Conservation (phyloP, 1,140 invertebrate species). For the Ips typographus region DNA sequence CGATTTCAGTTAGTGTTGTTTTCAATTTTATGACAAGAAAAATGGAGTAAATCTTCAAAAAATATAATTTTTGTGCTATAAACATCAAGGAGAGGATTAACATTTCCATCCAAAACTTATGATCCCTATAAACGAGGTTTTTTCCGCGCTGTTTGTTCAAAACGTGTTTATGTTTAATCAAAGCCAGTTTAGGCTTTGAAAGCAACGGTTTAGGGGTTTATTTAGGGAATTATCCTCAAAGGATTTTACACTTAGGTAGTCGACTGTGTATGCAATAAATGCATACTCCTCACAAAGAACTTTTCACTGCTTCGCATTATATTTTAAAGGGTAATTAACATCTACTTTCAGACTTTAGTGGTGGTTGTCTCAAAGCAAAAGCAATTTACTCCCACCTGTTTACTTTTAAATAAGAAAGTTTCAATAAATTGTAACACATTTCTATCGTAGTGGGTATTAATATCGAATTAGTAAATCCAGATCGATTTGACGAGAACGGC, state of each 20-base stretch:
- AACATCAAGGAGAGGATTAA: conserved; percentile 4
- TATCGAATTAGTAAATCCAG: too few species aligned
- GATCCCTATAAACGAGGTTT: conserved; percentile 1
- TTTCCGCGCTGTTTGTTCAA: conserved; percentile 9
- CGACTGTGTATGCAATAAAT: conserved; percentile 23
- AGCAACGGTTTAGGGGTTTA: conserved; percentile 23
- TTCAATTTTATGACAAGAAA: too few species aligned
- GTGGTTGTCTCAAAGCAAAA: neutral
- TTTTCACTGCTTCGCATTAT: conserved; percentile 20
- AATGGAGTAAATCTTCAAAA: too few species aligned
- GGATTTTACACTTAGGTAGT: conserved; percentile 24
- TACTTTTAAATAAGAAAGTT: too few species aligned
- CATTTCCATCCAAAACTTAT: conserved; percentile 10
- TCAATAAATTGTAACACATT: too few species aligned
- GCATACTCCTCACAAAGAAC: conserved; percentile 23
- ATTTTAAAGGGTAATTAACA: conserved; percentile 27
- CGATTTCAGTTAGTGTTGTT: too few species aligned
- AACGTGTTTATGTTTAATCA: conserved; percentile 22
- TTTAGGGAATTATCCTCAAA: conserved; percentile 24
- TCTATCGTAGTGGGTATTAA: too few species aligned
- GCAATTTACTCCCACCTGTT: neutral
- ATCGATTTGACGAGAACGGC: too few species aligned
- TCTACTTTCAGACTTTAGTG: conserved; percentile 9
- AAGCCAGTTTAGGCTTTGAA: conserved; percentile 18
- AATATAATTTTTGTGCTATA: neutral